Base-by-base conservation (phyloP, 2,888 invertebrate species). In the Ophion obscuratus region DNA sequence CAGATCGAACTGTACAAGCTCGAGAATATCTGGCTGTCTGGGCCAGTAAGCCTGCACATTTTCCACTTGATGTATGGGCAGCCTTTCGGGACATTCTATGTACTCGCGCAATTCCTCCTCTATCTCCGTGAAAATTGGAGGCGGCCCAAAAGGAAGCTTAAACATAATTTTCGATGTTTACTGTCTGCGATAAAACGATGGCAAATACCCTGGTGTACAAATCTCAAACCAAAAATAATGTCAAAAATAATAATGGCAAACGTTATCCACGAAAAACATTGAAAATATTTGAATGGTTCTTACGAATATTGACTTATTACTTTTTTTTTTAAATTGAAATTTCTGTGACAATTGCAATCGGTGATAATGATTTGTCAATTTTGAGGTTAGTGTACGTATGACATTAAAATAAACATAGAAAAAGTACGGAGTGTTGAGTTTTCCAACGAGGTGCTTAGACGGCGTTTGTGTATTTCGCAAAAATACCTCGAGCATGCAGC, bases 41-140 rank as follows among this genome's bases (percentile, higher is more conserved):
- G 95, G 95, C 96, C 96, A 97, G 91, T 96, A 96, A 91, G 95
- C 95, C 90, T 97, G 97, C 27, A 96, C 96, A 89, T 95, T 95
- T 91, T 96, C 96, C 94, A 96, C 95, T 89, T 96, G 95, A 93
- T 97, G 97, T 88, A 97, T 97, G 0, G 97, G 96, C 67, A 97
- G 94, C 85, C 95, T 95, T 90, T 97, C 97, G 2, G 96, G 96
- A 89, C 96, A 95, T 78, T 96, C 94, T 59, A 97, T 94, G 89
- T 96, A 97, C 74, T 96, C 95, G 90, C 96, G 96, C 47, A 97
- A 94, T 87, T 96, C 95, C 87, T 96, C 95, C 89, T 95, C 95
- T 47, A 97, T 95, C 88, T 96, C 95, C 76, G 96, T 96, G 83
- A 97, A 94, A 83, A 97, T 95, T 31, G 97, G 97, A 79, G 97